Evolutionary conservation across 2,888 invertebrate species (phyloP).

Genomic region (Cosmia trapezina): DNA sequence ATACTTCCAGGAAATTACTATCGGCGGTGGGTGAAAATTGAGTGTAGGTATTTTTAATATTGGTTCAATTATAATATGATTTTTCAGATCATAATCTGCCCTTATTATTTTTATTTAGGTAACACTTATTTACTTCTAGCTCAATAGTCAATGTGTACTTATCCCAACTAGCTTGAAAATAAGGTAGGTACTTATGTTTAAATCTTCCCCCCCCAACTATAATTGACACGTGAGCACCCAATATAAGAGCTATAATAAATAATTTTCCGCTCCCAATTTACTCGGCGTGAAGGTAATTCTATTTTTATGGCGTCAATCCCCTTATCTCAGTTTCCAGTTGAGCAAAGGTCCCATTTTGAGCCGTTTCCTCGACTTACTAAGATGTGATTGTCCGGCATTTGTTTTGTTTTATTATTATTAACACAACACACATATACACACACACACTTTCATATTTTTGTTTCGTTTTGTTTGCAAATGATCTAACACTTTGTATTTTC

Average conservation of each 20-base stretch:
- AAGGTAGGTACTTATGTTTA: background rate
- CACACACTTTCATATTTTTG: too few species aligned
- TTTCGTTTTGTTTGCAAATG: slow-evolving; percentile 20
- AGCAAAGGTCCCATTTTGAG: slow-evolving; percentile 62
- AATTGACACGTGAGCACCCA: slow-evolving; percentile 33
- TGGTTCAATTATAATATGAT: background rate
- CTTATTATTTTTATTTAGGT: background rate
- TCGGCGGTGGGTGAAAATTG: too few species aligned
- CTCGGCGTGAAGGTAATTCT: slow-evolving; percentile 66
- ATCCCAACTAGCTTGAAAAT: background rate
- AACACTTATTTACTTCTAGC: too few species aligned
- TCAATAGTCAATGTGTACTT: too few species aligned
- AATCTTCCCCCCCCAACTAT: slow-evolving; percentile 17
- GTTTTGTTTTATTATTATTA: too few species aligned
- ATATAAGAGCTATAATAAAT: slow-evolving; percentile 48
- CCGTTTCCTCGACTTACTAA: slow-evolving; percentile 60
- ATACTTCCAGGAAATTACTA: background rate
- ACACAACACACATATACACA: too few species aligned
- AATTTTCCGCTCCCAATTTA: slow-evolving; percentile 64
- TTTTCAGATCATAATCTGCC: background rate
- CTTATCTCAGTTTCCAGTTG: slow-evolving; percentile 86
- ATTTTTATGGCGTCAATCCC: slow-evolving; percentile 84
- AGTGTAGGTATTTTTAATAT: background rate
- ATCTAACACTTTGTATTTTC: background rate
- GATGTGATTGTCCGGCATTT: slow-evolving; percentile 4